phyloP scores from a whole-genome alignment of 2,113 vertebrate species.

The Todiramphus saurophagus region DNA sequence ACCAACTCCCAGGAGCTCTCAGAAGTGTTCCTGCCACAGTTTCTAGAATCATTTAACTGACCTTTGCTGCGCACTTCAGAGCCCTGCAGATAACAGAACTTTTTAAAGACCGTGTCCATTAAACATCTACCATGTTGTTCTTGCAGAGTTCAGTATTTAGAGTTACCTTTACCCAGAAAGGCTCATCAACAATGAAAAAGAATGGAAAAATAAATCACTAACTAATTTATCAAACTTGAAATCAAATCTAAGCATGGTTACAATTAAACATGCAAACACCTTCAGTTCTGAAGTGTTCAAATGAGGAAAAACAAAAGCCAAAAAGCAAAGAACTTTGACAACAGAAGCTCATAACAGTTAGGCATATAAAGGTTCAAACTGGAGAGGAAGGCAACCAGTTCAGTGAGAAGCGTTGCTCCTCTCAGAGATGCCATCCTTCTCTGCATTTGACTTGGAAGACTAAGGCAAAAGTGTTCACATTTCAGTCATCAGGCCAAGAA shows the following conservation, averaged over 20 bases:
- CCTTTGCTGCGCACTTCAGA: not conserved
- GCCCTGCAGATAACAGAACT: not conserved
- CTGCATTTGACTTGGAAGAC: not conserved
- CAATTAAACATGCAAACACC: not conserved
- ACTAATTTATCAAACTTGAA: not conserved
- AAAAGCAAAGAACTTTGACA: not conserved
- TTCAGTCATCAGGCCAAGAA: not conserved
- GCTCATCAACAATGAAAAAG: not conserved
- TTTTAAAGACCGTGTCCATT: not conserved
- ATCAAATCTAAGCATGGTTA: not conserved
- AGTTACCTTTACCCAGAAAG: not conserved
- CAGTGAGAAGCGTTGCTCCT: not conserved
- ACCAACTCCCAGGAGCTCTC: slow-evolving; percentile 55
- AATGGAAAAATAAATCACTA: not conserved
- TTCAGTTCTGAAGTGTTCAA: not conserved
- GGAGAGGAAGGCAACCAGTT: not conserved
- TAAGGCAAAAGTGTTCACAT: not conserved
- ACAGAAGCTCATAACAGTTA: not conserved
- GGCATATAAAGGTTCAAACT: not conserved
- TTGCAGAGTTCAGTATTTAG: not conserved
- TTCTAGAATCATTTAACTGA: not conserved
- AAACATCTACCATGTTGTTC: not conserved
- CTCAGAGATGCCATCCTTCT: not conserved
- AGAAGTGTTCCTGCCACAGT: not conserved
- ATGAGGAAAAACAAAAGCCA: rapidly evolving